Conservation (phyloP, 2,888 invertebrate species). For the Chrysolina oricalcia region DNA sequence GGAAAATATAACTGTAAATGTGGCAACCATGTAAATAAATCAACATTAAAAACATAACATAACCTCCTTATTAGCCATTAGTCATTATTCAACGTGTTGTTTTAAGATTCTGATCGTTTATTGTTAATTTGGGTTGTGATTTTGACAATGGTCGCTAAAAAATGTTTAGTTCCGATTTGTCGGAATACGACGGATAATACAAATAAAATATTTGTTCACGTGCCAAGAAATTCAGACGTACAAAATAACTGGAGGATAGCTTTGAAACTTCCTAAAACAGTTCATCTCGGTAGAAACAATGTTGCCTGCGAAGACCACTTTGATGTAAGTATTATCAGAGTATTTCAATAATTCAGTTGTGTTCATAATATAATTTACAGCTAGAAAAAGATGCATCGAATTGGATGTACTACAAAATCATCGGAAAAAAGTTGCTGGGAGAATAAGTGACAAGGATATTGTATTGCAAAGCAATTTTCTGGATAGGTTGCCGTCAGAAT, state of each 20-base stretch:
- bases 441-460: too few relatives aligned
- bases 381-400: too few relatives aligned
- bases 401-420: too few relatives aligned
- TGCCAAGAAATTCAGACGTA: slow-evolving; percentile 16
- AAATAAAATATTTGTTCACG: slow-evolving; percentile 18
- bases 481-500: slow-evolving; percentile 39
- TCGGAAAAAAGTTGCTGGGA: too few relatives aligned
- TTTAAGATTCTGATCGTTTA: not conserved
- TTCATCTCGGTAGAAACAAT: slow-evolving; percentile 6
- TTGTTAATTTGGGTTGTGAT: slow-evolving; percentile 1
- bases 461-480: slow-evolving; percentile 49
- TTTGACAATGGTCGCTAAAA: slow-evolving; percentile 13
- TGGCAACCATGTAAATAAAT: too few relatives aligned
- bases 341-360: too few relatives aligned
- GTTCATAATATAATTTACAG: too few relatives aligned
- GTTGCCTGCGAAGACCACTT: too few relatives aligned
- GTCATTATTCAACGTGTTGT: not conserved
- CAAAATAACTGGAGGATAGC: slow-evolving; percentile 16
- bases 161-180: slow-evolving; percentile 17
- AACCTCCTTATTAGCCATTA: too few relatives aligned
- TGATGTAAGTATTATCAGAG: not conserved
- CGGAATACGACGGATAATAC: not conserved
- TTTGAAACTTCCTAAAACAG: not conserved
- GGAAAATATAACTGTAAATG: too few relatives aligned
- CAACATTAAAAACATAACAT: too few relatives aligned